phyloP scores from a whole-genome alignment of 2,113 vertebrate species.

The Ovis canadensis region DNA sequence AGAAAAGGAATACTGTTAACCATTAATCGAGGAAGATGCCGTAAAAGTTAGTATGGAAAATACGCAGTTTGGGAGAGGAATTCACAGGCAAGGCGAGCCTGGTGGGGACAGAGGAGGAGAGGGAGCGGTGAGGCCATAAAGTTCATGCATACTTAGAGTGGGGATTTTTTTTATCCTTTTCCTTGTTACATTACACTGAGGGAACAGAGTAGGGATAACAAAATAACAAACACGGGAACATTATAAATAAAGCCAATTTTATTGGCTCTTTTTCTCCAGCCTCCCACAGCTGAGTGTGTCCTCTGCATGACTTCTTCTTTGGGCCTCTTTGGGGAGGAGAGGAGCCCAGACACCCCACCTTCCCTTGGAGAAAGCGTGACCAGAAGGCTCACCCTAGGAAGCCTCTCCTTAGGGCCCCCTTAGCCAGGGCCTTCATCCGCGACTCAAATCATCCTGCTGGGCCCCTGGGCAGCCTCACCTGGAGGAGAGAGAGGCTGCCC shows the following conservation, averaged over 20 bases:
- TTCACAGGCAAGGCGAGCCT: not conserved
- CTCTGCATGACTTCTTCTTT: not conserved
- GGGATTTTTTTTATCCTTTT: not conserved
- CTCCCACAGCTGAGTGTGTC: not conserved
- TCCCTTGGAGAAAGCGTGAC: not conserved
- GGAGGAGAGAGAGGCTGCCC: not conserved
- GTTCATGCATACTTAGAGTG: not conserved
- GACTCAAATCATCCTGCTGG: not conserved
- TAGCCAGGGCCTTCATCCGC: not conserved
- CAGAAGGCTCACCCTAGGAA: not conserved
- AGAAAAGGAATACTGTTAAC: conserved; percentile 74
- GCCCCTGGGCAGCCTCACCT: not conserved
- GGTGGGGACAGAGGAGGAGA: not conserved
- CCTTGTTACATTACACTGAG: not conserved
- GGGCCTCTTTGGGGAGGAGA: not conserved
- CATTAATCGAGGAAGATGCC: conserved; percentile 73
- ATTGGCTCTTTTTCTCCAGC: not conserved
- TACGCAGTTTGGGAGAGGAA: not conserved
- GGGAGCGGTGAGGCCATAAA: not conserved
- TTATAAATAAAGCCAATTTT: not conserved
- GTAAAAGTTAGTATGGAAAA: conserved; percentile 76
- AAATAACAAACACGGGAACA: not conserved
- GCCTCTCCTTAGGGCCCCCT: not conserved
- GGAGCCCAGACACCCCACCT: not conserved
- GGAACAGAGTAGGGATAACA: not conserved